Conservation (phyloP, 2,888 invertebrate species). For the Nomada lathburiana region DNA sequence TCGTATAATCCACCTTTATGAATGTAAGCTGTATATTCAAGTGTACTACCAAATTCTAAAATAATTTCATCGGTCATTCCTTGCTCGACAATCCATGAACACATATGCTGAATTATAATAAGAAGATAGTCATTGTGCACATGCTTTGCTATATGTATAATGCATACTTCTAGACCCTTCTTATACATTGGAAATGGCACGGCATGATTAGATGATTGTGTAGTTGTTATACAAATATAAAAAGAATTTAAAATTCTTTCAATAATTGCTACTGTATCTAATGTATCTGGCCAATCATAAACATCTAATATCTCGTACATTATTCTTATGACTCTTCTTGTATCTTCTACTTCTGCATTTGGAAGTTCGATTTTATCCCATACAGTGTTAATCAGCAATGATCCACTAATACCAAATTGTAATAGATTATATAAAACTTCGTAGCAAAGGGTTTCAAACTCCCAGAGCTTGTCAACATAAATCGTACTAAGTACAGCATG, state of each 20-base stretch:
- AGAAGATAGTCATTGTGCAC: slow-evolving; percentile 85
- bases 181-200: slow-evolving; percentile 82
- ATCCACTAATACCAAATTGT: slow-evolving; percentile 68
- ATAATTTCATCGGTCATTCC: slow-evolving; percentile 84
- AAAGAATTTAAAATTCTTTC: slow-evolving; percentile 85
- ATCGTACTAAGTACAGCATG: slow-evolving; percentile 82
- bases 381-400: slow-evolving; percentile 68
- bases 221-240: slow-evolving; percentile 82
- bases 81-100: slow-evolving; percentile 85
- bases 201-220: slow-evolving; percentile 63
- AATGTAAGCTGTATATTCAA: slow-evolving; percentile 86
- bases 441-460: slow-evolving; percentile 82
- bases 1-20: slow-evolving; percentile 84
- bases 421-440: slow-evolving; percentile 79
- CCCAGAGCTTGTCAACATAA: slow-evolving; percentile 83
- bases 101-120: slow-evolving; percentile 85
- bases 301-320: slow-evolving; percentile 85
- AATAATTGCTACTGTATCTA: slow-evolving; percentile 84
- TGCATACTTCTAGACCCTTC: slow-evolving; percentile 86
- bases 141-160: slow-evolving; percentile 85
- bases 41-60: slow-evolving; percentile 85
- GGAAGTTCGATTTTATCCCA: slow-evolving; percentile 73
- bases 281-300: slow-evolving; percentile 84
- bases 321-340: slow-evolving; percentile 85
- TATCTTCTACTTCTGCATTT: slow-evolving; percentile 79